Evolutionary conservation across 2,113 vertebrate species (phyloP).

Genomic region (Benitochromis conjunctus): DNA sequence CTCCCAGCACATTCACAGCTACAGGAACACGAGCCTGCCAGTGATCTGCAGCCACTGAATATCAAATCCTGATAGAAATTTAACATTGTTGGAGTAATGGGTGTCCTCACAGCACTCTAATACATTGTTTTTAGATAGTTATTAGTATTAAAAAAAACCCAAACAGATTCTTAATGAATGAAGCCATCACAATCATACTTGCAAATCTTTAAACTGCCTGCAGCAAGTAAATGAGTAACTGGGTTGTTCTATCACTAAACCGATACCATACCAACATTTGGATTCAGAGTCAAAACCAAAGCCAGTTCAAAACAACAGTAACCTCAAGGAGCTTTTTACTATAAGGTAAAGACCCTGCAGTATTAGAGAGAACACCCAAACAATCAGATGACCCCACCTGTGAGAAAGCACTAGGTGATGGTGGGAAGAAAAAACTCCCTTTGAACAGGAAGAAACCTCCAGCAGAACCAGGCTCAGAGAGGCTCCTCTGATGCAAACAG

Average conservation of each 20-base stretch:
- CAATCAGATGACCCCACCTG: background rate
- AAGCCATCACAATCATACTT: background rate
- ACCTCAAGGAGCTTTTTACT: background rate
- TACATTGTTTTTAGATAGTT: background rate
- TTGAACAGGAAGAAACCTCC: background rate
- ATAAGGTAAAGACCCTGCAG: background rate
- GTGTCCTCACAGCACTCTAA: background rate
- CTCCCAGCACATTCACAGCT: conserved; percentile 17
- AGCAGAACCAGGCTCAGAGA: background rate
- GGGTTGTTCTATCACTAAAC: background rate
- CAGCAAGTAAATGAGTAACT: background rate
- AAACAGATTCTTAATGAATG: background rate
- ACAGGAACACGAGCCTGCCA: background rate
- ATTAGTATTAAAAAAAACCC: background rate
- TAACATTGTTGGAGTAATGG: background rate
- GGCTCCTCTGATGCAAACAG: accelerated
- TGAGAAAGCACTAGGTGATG: background rate
- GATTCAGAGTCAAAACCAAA: background rate
- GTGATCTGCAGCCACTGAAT: background rate
- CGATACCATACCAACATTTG: background rate
- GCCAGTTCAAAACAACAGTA: background rate
- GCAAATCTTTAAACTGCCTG: accelerated
- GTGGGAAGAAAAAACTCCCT: background rate
- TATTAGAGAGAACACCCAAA: background rate
- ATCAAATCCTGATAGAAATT: background rate